These are phyloP conservation scores for Trachelipus rathkii DNA, from an alignment of 1,140 invertebrate genomes.

Conservation along the genomic window DNA sequence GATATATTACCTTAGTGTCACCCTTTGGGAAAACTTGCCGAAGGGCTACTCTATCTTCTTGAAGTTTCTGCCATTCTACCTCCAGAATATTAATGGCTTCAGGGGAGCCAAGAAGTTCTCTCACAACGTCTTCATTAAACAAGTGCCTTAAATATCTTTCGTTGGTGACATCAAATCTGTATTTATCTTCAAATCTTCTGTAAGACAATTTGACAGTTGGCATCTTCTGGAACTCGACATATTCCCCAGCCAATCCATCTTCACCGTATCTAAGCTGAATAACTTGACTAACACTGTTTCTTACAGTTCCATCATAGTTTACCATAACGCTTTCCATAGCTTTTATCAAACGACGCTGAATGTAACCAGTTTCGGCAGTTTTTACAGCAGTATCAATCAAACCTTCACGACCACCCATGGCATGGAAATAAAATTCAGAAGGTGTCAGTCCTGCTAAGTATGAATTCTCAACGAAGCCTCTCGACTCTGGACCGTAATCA, in stretches of 20 bases:
- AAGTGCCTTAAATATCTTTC: conserved; percentile 83
- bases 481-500: conserved; percentile 98
- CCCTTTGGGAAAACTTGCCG: conserved; percentile 66
- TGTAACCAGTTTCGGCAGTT: conserved; percentile 99
- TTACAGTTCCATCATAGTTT: conserved; percentile 92
- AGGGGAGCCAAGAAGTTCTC: conserved; percentile 85
- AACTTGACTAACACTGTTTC: conserved; percentile 91
- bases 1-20: conserved; percentile 56
- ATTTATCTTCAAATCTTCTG: conserved; percentile 90
- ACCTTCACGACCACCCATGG: conserved; percentile 99
- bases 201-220: conserved; percentile 94
- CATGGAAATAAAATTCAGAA: conserved; percentile 99
- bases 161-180: conserved; percentile 93
- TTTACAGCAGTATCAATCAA: conserved; percentile 99
- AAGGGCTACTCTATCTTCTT: conserved; percentile 76
- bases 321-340: conserved; percentile 99
- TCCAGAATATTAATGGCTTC: conserved; percentile 88
- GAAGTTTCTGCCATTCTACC: conserved; percentile 90
- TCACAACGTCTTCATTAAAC: conserved; percentile 91
- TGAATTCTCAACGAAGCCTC: conserved; percentile 99
- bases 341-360: conserved; percentile 98
- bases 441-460: conserved; percentile 98
- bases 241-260: conserved; percentile 61
- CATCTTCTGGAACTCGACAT: conserved; percentile 67
- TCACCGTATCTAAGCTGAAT: conserved; percentile 80